These are phyloP conservation scores for Amblyraja radiata DNA, from an alignment of 2,797 vertebrate genomes.

Conservation along the genomic window DNA sequence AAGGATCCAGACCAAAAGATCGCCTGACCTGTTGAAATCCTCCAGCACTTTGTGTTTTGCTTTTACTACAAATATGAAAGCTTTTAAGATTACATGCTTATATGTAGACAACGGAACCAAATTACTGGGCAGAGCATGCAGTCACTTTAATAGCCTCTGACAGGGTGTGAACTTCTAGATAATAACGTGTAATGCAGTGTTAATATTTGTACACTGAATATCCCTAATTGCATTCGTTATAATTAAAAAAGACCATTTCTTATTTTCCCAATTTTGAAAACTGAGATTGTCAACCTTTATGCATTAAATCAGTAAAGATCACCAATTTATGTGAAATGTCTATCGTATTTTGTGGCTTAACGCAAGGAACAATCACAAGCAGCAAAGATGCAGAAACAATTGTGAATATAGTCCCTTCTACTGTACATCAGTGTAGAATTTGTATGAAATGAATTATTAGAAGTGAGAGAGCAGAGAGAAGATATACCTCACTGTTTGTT, in stretches of 20 bases:
- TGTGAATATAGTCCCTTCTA: neutral
- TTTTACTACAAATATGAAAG: no score
- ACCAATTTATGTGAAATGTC: no score
- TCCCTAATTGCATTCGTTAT: neutral
- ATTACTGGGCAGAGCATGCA: no score
- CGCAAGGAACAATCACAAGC: neutral
- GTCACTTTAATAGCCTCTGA: no score
- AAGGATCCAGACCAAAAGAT: no score
- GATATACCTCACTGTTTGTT: neutral
- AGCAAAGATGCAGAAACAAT: neutral
- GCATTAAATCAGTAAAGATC: neutral
- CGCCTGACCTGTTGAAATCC: no score
- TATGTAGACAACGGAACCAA: no score
- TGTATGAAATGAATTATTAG: neutral
- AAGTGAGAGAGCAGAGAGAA: neutral
- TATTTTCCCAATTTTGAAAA: neutral
- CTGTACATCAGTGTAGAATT: neutral
- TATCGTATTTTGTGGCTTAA: neutral
- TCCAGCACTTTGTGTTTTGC: no score
- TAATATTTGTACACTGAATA: neutral
- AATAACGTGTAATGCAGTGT: neutral
- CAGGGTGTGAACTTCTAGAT: no score
- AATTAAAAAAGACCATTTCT: neutral
- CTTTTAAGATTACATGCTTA: no score
- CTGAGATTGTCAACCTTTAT: neutral